phyloP scores from a whole-genome alignment of 2,113 vertebrate genomes.

The Saimiri boliviensis region DNA sequence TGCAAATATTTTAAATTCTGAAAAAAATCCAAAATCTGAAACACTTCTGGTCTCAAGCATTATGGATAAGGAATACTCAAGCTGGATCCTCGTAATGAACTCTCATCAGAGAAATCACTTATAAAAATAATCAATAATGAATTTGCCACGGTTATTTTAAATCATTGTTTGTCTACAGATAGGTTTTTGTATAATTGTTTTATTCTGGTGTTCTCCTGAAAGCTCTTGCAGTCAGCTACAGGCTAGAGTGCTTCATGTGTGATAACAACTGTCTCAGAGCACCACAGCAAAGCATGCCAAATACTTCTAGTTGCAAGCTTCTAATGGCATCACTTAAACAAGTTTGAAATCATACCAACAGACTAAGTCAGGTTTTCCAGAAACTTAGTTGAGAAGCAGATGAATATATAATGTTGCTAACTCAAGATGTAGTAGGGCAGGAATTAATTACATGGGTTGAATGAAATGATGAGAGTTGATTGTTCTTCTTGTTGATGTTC shows the following conservation, averaged over 20 bases:
- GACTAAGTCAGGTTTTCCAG: background rate
- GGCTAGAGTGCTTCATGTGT: background rate
- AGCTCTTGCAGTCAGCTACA: background rate
- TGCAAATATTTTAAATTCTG: background rate
- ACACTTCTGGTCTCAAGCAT: background rate
- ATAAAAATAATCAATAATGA: background rate
- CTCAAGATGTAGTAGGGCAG: background rate
- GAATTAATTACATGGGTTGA: background rate
- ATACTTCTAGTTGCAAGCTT: background rate
- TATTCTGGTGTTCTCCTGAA: background rate
- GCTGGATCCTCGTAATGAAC: background rate
- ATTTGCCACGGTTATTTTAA: background rate
- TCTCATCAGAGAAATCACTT: background rate
- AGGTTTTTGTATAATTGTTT: background rate
- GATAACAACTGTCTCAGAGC: background rate
- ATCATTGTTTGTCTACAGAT: background rate
- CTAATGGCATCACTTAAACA: background rate
- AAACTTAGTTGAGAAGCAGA: background rate
- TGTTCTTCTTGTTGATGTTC: background rate
- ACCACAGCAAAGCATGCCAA: background rate
- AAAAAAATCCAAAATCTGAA: background rate
- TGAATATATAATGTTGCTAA: no score
- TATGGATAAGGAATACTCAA: background rate
- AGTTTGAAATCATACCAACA: background rate
- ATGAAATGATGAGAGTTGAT: background rate